These are phyloP conservation scores for Hypanus sabinus DNA, from an alignment of 2,113 vertebrate species.

Conservation along the genomic window DNA sequence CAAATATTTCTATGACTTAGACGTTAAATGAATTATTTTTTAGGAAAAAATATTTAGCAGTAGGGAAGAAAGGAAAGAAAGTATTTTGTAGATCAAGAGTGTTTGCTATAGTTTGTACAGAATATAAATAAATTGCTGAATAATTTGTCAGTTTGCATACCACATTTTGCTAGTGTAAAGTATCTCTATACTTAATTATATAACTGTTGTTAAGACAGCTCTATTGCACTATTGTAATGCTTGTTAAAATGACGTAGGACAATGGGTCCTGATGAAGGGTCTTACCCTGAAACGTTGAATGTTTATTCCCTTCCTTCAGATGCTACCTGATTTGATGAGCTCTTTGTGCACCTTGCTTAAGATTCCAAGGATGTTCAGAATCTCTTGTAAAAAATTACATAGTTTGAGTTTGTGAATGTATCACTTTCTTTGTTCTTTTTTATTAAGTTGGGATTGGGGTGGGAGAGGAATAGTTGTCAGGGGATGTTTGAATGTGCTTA, in stretches of 20 bases:
- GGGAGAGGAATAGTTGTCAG: background rate
- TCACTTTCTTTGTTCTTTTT: background rate
- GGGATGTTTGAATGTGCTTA: background rate
- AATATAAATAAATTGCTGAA: background rate
- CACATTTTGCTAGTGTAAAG: background rate
- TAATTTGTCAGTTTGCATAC: background rate
- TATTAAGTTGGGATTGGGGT: background rate
- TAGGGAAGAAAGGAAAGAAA: background rate
- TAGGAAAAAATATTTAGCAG: background rate
- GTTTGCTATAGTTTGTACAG: too few species aligned
- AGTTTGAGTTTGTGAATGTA: background rate
- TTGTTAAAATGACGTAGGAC: background rate
- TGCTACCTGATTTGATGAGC: too few species aligned
- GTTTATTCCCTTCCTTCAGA: too few species aligned
- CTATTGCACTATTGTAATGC: background rate
- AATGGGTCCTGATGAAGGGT: too few species aligned
- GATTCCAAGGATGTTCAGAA: too few species aligned
- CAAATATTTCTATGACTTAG: background rate
- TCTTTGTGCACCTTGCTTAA: too few species aligned
- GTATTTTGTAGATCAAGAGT: background rate
- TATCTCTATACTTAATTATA: background rate
- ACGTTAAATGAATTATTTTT: background rate
- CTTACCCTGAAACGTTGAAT: too few species aligned
- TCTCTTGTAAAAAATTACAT: too few species aligned
- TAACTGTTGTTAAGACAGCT: background rate